Evolutionary conservation across 2,113 vertebrate species (phyloP), one percentile per base, ranked within the genome.

Genomic region (Callorhinus ursinus): DNA sequence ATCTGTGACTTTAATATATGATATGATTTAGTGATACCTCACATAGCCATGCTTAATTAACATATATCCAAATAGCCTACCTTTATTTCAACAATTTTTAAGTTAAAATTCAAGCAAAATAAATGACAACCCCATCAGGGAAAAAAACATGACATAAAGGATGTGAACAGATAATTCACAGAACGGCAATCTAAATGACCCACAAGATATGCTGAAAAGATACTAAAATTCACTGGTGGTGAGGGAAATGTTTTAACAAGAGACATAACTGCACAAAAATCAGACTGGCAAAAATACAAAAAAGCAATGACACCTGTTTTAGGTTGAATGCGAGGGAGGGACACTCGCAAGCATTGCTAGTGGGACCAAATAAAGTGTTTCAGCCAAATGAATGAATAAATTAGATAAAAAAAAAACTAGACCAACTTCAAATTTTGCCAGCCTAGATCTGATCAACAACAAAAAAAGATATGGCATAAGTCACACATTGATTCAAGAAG

Each of bases 21-120:
- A 18, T 51, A 24, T 26, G 42, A 88, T 69, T 81, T 76, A 72
- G 5, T 39, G 42, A 69, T 28, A 86, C 3, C 22, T 26, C 80
- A 16, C 46, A 12, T 51, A 83, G 72, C 82, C 86, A 7, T 46
- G 46, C n/a, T 81, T 92, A 88, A 53, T 84, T 39, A 95, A 74
- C 39, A 55, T 53, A 74, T 63, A 63, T 39, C 61, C 63, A 36
- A 77, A 61, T 11, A 90, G 8, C 7, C 21, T 24, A 61, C 28
- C 24, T 77, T 55, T 77, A 65, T 72, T 77, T 46, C 28, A 95
- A 71, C 18, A 80, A 39, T 9, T 65, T 80, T 67, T 51, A 63
- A 77, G 24, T 96, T 67, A 83, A 95, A 96, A 94, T 65, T 55
- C 14, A 89, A 88, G 26, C 18, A 90, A 93, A 94, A 69, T 72